These are phyloP conservation scores for Nasonia oneida DNA, from an alignment of 2,888 invertebrate genomes.

Conservation along the genomic window DNA sequence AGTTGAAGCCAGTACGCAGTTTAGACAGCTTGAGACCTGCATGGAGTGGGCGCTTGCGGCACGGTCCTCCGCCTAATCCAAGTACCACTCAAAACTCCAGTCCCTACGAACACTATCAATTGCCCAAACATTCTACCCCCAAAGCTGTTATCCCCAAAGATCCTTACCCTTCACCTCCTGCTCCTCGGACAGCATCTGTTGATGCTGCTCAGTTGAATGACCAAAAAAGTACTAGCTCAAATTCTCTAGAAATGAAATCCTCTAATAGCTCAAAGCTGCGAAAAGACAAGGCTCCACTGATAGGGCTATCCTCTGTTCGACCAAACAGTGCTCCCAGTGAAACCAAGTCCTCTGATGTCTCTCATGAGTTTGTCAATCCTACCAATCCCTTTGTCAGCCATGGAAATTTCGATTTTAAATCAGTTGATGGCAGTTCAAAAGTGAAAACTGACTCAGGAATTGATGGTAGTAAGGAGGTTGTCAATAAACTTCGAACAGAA, in stretches of 20 bases:
- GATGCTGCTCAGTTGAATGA: constrained; percentile 3
- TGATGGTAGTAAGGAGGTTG: background rate
- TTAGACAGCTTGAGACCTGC: constrained; percentile 81
- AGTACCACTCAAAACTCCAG: background rate
- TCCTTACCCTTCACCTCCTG: background rate
- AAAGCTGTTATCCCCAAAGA: constrained; percentile 26
- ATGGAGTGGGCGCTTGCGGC: constrained; percentile 77
- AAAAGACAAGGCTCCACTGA: constrained; percentile 42
- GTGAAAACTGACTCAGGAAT: constrained; percentile 1
- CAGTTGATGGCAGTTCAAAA: background rate
- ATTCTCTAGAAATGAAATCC: constrained; percentile 46
- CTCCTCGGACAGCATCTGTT: background rate
- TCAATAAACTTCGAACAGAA: constrained; percentile 54
- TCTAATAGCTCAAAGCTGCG: constrained; percentile 2
- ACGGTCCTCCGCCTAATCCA: constrained; percentile 72
- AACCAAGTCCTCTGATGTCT: background rate
- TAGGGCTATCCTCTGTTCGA: constrained; percentile 2
- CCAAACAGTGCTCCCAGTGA: constrained; percentile 3
- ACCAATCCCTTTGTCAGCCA: constrained; percentile 64
- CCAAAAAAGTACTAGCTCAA: constrained; percentile 7
- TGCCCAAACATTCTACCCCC: constrained; percentile 29
- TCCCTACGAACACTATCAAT: constrained; percentile 55
- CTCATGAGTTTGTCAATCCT: constrained; percentile 65
- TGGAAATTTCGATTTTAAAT: constrained; percentile 16
- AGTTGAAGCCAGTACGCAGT: constrained; percentile 83